These are phyloP conservation scores for Mechanitis mazaeus DNA, from an alignment of 2,888 invertebrate species.

Conservation along the genomic window DNA sequence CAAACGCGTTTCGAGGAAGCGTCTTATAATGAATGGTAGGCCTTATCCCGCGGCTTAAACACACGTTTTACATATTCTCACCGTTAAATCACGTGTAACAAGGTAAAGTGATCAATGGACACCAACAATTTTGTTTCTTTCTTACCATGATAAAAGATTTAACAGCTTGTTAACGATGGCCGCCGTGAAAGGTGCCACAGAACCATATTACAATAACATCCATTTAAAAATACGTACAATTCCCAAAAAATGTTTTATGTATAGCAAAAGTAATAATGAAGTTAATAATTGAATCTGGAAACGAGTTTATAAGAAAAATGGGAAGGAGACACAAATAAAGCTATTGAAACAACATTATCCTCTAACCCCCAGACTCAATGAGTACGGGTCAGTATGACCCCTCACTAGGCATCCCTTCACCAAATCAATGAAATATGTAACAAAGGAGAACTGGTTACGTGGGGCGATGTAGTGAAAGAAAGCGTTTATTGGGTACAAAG, in stretches of 20 bases:
- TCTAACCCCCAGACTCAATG: slow-evolving; percentile 36
- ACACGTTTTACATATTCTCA: slow-evolving; percentile 25
- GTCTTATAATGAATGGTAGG: slow-evolving; percentile 22
- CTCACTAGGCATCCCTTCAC: slow-evolving; percentile 50
- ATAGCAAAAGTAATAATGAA: too few species aligned
- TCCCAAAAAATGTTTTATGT: too few species aligned
- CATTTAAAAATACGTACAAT: too few species aligned
- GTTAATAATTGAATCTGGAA: not conserved
- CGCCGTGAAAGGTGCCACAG: slow-evolving; percentile 13
- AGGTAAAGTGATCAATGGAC: slow-evolving; percentile 32
- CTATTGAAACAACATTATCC: slow-evolving; percentile 30
- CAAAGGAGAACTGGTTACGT: slow-evolving; percentile 59
- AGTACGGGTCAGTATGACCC: slow-evolving; percentile 49
- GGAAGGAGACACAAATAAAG: slow-evolving; percentile 15
- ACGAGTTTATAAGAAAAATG: not conserved
- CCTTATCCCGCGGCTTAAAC: slow-evolving; percentile 23
- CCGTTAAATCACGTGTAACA: slow-evolving; percentile 31
- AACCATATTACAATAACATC: not conserved
- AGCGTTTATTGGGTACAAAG: slow-evolving; percentile 53
- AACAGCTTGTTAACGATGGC: slow-evolving; percentile 45
- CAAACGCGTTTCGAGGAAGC: slow-evolving; percentile 21
- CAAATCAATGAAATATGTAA: slow-evolving; percentile 64
- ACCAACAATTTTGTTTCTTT: slow-evolving; percentile 29
- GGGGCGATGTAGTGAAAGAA: slow-evolving; percentile 46
- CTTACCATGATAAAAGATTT: slow-evolving; percentile 38